Evolutionary conservation across 2,113 vertebrate genomes (phyloP).

Genomic region (Heterotis niloticus): DNA sequence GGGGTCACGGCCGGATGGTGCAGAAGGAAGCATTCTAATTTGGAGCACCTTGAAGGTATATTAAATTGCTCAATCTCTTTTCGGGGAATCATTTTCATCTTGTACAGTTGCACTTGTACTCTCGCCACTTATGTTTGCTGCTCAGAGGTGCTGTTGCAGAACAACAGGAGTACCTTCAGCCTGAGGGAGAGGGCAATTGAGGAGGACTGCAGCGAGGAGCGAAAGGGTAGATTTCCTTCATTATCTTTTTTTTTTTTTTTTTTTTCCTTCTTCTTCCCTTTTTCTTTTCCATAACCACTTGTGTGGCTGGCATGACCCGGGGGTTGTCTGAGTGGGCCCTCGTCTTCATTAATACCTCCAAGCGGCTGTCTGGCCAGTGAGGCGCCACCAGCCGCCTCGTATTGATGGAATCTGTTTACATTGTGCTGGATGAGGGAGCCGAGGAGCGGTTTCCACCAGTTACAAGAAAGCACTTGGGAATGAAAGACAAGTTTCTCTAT

Average conservation of each 20-base stretch:
- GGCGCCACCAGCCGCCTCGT: not conserved
- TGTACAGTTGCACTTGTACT: too few species aligned
- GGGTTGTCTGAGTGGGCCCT: slow-evolving; percentile 51
- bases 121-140: not conserved
- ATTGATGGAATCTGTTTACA: not conserved
- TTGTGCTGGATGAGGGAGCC: not conserved
- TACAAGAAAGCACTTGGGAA: too few species aligned
- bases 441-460: too few species aligned
- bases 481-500: too few species aligned
- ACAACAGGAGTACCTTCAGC: too few species aligned
- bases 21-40: too few species aligned
- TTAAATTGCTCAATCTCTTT: too few species aligned
- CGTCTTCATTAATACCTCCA: slow-evolving; percentile 58
- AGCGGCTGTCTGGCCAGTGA: not conserved
- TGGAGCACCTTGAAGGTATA: too few species aligned
- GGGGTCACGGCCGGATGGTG: too few species aligned
- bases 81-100: too few species aligned
- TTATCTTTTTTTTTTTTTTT: too few species aligned
- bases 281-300: slow-evolving; percentile 56
- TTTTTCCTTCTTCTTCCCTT: too few species aligned
- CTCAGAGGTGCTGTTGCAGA: slow-evolving; percentile 2
- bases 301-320: slow-evolving; percentile 72
- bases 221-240: slow-evolving; percentile 60
- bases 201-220: not conserved
- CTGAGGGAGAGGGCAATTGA: not conserved